A percentile compares a stretch with the other conserved stretches of the same genome.
Conservation (phyloP, 2,888 invertebrate genomes). For the Spilosoma lubricipeda region DNA sequence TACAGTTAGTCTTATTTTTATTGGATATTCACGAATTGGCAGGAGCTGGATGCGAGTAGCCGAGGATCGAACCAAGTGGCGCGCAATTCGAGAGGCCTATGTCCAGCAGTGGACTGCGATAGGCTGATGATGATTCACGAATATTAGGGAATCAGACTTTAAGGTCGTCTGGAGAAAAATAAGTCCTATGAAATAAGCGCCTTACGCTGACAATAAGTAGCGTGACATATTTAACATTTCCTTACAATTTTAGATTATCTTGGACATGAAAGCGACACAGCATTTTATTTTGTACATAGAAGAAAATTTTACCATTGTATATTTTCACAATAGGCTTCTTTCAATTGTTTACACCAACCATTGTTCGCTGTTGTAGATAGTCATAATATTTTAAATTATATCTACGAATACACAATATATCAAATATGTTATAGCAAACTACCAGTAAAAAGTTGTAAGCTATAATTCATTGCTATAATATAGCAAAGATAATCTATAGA, state of each 20-base stretch:
- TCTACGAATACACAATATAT: background rate
- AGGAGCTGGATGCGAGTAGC: too few species aligned
- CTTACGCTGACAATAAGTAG: slow-evolving; percentile 7
- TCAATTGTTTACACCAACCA: background rate
- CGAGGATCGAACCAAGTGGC: too few species aligned
- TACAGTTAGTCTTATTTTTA: background rate
- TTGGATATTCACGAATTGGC: too few species aligned
- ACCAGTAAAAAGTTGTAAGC: too few species aligned
- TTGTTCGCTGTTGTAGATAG: background rate
- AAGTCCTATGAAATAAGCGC: slow-evolving; percentile 12
- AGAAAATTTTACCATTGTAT: background rate
- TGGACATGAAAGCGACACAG: background rate
- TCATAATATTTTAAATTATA: background rate
- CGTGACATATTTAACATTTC: background rate
- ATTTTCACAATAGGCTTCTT: background rate
- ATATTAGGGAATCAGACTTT: background rate
- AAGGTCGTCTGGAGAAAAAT: background rate
- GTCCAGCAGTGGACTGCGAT: too few species aligned
- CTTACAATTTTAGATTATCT: slow-evolving; percentile 11
- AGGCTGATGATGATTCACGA: too few species aligned
- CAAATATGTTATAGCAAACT: too few species aligned
- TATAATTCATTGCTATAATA: too few species aligned
- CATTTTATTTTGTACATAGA: background rate
- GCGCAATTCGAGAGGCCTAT: too few species aligned
- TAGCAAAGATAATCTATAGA: too few species aligned